These are phyloP conservation scores for Ylistrum balloti DNA, from an alignment of 1,140 invertebrate genomes.

Conservation along the genomic window DNA sequence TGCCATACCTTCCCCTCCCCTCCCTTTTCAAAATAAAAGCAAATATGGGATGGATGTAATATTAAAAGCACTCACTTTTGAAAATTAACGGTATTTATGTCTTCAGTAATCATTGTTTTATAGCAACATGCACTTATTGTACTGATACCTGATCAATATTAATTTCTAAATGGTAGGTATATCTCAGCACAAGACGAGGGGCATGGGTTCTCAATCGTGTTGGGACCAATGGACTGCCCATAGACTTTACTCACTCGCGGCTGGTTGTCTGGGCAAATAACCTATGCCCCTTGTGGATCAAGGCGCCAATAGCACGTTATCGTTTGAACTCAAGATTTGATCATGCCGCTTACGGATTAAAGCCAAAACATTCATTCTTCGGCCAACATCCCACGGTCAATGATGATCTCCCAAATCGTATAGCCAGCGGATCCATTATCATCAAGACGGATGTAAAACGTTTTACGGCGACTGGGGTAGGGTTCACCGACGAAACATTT, in stretches of 20 bases:
- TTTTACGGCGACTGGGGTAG: constrained; percentile 76
- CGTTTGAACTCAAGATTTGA: constrained; percentile 80
- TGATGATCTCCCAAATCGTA: constrained; percentile 83
- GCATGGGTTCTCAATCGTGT: constrained; percentile 83
- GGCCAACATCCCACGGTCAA: constrained; percentile 84
- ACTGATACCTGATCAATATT: no score
- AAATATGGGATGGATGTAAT: no score
- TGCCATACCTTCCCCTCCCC: no score
- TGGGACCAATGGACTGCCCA: constrained; percentile 70
- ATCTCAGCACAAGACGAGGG: constrained; percentile 83
- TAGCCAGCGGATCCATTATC: constrained; percentile 81
- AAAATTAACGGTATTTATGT: no score
- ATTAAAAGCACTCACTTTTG: no score
- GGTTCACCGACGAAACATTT: constrained; percentile 79
- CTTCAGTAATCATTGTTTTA: no score
- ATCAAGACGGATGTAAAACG: constrained; percentile 76
- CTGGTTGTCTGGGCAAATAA: neutral
- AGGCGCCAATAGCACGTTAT: constrained; percentile 13
- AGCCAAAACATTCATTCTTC: constrained; percentile 83
- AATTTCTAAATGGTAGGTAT: constrained; percentile 77
- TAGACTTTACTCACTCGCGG: constrained; percentile 67
- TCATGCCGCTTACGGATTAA: constrained; percentile 79
- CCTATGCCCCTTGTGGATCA: constrained; percentile 45
- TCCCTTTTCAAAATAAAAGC: no score
- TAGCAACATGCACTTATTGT: no score